Evolutionary conservation across 2,113 vertebrate genomes (phyloP), one percentile per base, ranked within the genome.

Genomic region (Pycnonotus jocosus): DNA sequence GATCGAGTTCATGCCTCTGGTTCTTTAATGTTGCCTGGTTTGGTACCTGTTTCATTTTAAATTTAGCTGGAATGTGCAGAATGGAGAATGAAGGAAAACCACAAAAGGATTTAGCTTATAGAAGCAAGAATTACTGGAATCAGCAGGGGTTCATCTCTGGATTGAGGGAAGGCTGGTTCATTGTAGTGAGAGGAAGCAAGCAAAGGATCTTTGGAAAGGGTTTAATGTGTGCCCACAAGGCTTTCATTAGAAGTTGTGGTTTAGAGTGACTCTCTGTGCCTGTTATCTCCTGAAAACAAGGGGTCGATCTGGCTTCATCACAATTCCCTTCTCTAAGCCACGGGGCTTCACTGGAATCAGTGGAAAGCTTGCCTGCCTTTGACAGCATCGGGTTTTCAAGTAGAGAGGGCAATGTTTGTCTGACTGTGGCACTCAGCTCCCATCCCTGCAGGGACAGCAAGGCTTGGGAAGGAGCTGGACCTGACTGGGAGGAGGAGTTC

Each of bases 51-150:
- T 92, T 91, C 70, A 80, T 89, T 94, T 97, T 92, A 92, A 88
- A 92, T 90, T 83, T 95, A 90, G 54, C 72, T 65, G 42, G 60
- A 91, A 86, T 81, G 48, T 78, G 80, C 69, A 90, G 80, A 88
- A 83, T 81, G 56, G 68, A 86, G 88, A 90, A 90, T 12, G 82
- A 96, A 97, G 90, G 56, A 88, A 96, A 98, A 86, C 92, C 83
- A 96, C 96, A 96, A 91, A 97, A 94, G 68, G 73, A 96, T 95
- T 97, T 97, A 91, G 30, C 37, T 92, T 51, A 81, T 90, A 96
- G 97, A 96, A 95, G 93, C 80, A 92, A 96, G 91, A 97, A 95
- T 97, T 97, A 90, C 92, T 33, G 93, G 89, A 94, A 93, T 90
- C 92, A 93, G 76, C 64, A 64, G 90, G 82, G 44, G 71, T 86